Conservation (phyloP, 2,797 vertebrate genomes). For the Rhinatrema bivittatum region DNA sequence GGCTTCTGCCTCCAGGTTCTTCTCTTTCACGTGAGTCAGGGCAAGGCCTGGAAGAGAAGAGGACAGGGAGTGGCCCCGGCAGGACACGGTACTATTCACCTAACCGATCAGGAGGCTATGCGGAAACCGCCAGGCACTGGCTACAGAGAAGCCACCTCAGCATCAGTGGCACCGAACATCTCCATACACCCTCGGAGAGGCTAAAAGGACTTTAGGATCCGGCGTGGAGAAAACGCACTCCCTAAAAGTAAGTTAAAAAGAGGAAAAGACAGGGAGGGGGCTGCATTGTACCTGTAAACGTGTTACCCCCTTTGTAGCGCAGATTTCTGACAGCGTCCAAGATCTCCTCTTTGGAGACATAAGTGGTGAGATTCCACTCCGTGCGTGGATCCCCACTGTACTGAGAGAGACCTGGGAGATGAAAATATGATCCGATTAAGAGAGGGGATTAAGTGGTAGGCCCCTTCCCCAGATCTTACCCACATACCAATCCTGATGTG, state of each 20-base stretch:
- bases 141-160: no score
- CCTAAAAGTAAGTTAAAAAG: no score
- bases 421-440: background rate
- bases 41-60: conserved; percentile 67
- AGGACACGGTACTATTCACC: no score
- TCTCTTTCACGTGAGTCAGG: conserved; percentile 76
- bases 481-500: conserved; percentile 84
- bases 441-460: background rate
- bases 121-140: background rate
- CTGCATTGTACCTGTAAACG: conserved; percentile 90
- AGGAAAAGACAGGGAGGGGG: no score
- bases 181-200: no score
- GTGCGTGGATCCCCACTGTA: conserved; percentile 89
- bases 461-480: no score
- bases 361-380: conserved; percentile 84
- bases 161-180: no score
- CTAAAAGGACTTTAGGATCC: no score
- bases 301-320: conserved; percentile 87
- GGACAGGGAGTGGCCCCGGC: no score
- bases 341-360: conserved; percentile 67
- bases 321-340: conserved; percentile 70
- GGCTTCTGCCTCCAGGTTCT: conserved; percentile 67
- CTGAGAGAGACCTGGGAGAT: conserved; percentile 74
- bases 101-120: no score
- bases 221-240: no score